These are phyloP conservation scores for Pseudotriccus pelzelni DNA, from an alignment of 2,797 vertebrate species.

Conservation along the genomic window DNA sequence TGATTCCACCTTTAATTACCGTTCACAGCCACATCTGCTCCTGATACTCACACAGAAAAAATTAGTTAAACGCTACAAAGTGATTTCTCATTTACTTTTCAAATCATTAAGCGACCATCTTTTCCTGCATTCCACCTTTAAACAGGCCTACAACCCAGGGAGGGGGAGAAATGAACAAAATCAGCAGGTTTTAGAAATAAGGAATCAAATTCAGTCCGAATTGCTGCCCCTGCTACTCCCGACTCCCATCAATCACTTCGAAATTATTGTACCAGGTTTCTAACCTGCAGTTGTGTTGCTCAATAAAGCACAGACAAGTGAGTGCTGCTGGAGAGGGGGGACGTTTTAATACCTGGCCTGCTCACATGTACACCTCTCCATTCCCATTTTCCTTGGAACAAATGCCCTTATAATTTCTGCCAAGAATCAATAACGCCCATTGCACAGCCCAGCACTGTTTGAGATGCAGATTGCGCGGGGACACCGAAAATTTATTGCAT, in stretches of 20 bases:
- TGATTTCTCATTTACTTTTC: background rate
- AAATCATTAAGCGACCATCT: background rate
- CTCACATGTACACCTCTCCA: background rate
- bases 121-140: background rate
- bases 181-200: background rate
- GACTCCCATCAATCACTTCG: slow-evolving; percentile 29
- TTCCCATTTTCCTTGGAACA: slow-evolving; percentile 66
- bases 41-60: background rate
- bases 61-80: background rate
- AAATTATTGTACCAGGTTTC: slow-evolving; percentile 40
- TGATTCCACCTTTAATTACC: slow-evolving; percentile 15
- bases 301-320: slow-evolving; percentile 61
- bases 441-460: slow-evolving; percentile 52
- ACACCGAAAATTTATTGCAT: slow-evolving; percentile 69
- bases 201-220: background rate
- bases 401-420: slow-evolving; percentile 71
- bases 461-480: slow-evolving; percentile 57
- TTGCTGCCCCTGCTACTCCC: background rate
- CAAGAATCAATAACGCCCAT: slow-evolving; percentile 71
- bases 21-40: background rate
- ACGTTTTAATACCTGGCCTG: background rate
- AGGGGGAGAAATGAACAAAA: background rate
- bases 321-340: background rate
- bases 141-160: background rate
- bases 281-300: slow-evolving; percentile 32